Evolutionary conservation across 1,140 invertebrate species (phyloP), one percentile per base, ranked within the genome.

Genomic region (Heterodera schachtii): DNA sequence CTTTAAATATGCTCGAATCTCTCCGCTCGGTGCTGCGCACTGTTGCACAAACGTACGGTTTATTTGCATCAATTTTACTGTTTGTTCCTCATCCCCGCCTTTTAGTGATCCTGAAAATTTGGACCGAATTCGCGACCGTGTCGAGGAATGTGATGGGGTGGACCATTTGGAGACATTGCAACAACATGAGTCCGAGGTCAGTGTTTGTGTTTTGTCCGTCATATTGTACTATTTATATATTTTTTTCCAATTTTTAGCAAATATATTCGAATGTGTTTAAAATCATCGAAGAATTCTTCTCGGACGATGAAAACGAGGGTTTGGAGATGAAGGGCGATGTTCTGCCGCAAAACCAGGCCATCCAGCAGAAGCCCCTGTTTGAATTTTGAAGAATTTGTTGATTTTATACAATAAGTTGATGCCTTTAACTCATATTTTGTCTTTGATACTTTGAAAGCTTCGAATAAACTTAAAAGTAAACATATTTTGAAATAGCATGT

Each of bases 131-230:
- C 70, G 81, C 0, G 44, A 79, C 44, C 57, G 64, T 5, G 76
- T 84, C n/a, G 83, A 84, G 70, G 83, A 84, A 60, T 43, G 73
- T 21, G 76, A 70, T 60, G 83, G 83, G 49, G 21, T 84, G 2
- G 82, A 84, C 70, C 43, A 46, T 9, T 21, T 84, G 19, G 83
- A 84, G 66, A 31, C 69, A 3, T 57, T 80, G 43, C 77, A 81
- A 70, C 49, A 81, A 47, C 78, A 81, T 31, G 66, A 70, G 41
- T 66, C 70, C 52, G 73, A 82, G 49, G 74, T 31, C 73, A 52
- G n/a, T 57, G 2, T 4, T 16, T 9, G 16, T 4, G 57, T 19
- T 19, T 5, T 64, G 16, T 4, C 16, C 1, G 19, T 13, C 57
- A 52, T 8, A 52, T 52, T 64, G 11, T 19, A 19, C 11, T 60